phyloP scores from a whole-genome alignment of 2,113 vertebrate species.

The Opisthocomus hoazin region DNA sequence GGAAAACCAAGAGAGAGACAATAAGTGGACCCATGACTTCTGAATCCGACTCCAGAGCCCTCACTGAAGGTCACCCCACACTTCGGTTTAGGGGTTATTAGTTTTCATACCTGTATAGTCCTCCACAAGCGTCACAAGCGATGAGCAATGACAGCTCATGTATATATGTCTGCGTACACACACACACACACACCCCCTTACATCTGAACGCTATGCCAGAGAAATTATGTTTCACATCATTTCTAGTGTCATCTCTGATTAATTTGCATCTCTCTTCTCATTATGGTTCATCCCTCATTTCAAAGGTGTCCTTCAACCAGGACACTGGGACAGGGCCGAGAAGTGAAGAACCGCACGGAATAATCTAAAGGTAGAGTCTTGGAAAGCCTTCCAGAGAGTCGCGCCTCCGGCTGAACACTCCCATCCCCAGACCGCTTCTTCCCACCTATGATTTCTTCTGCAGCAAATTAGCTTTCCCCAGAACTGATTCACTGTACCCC shows the following conservation, averaged over 20 bases:
- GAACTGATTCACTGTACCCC: neutral
- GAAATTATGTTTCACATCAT: conserved; percentile 22
- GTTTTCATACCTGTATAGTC: neutral
- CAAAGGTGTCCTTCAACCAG: conserved; percentile 57
- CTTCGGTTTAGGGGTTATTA: neutral
- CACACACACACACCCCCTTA: neutral
- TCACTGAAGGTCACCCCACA: neutral
- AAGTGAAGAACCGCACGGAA: neutral
- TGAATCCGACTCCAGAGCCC: neutral
- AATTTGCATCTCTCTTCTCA: conserved; percentile 36
- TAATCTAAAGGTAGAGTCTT: neutral
- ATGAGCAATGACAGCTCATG: neutral
- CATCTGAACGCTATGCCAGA: neutral
- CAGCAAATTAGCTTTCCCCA: neutral
- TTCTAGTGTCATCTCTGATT: conserved; percentile 62
- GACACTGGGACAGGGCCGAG: neutral
- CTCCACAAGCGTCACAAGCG: neutral
- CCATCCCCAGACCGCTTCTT: accelerated
- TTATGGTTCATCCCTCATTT: conserved; percentile 50
- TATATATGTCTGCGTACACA: accelerated
- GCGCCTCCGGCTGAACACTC: neutral
- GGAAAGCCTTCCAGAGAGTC: neutral
- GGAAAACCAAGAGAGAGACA: neutral
- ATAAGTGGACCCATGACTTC: accelerated
- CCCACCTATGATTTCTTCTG: neutral